Conservation (phyloP, 2,888 invertebrate genomes). For the Alentia gelatinosa region DNA sequence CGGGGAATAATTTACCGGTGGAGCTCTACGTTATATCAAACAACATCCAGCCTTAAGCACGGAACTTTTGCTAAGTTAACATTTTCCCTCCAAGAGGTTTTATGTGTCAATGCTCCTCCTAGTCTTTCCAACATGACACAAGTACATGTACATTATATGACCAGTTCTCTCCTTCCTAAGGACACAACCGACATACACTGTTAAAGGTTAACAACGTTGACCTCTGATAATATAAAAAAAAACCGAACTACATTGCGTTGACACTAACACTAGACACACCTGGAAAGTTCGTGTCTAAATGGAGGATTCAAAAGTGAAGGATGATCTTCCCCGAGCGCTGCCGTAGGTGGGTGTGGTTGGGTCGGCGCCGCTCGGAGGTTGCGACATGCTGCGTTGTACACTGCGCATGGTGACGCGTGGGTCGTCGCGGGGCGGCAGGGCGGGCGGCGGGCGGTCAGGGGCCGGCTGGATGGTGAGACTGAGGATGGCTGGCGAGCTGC, state of each 20-base stretch:
- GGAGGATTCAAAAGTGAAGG: constrained; percentile 51
- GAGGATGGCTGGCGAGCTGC: constrained; percentile 61
- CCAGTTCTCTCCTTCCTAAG: not conserved
- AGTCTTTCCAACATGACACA: not conserved
- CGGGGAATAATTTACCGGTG: not conserved
- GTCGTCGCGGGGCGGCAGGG: not conserved
- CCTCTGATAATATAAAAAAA: not conserved
- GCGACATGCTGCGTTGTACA: not conserved
- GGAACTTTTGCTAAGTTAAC: not conserved
- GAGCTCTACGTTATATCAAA: not conserved
- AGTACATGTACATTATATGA: too few species aligned
- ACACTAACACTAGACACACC: not conserved
- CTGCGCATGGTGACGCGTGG: not conserved
- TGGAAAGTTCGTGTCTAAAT: constrained; percentile 15
- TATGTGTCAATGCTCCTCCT: not conserved
- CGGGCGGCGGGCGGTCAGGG: not conserved
- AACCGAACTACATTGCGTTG: not conserved
- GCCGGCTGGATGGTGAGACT: constrained; percentile 4
- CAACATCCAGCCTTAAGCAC: not conserved
- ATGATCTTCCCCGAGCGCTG: not conserved
- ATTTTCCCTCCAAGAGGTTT: not conserved
- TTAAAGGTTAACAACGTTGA: not conserved
- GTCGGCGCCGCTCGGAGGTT: not conserved
- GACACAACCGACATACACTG: not conserved
- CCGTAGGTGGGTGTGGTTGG: not conserved